A percentile compares a stretch with the other conserved stretches of the same genome.
Evolutionary conservation across 2,797 vertebrate species (phyloP).

Genomic region (Pseudopleuronectes americanus): DNA sequence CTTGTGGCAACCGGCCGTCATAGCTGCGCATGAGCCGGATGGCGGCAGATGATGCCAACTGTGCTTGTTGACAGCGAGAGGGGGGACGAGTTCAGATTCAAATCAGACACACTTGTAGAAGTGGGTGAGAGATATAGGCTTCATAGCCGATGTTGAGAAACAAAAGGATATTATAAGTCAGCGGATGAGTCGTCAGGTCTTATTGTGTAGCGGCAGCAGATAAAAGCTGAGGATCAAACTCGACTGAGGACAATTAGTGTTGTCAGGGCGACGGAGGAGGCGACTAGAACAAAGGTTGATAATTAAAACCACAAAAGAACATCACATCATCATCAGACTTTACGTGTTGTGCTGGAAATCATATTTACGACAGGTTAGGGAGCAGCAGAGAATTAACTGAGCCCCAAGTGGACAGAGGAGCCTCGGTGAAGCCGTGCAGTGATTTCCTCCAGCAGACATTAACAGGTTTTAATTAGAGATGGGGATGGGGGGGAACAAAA

Average conservation of each 20-base stretch:
- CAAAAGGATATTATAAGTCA: conserved; percentile 37
- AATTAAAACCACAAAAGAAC: conserved; percentile 6
- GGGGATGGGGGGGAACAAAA: not conserved
- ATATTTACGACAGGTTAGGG: not conserved
- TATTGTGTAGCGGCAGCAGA: not conserved
- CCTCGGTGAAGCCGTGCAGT: not conserved
- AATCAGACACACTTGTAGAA: conserved; percentile 59
- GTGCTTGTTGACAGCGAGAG: conserved; percentile 71
- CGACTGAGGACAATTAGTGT: conserved; percentile 1
- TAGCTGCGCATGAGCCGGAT: conserved; percentile 61
- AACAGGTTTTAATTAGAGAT: conserved; percentile 9
- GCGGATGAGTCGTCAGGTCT: not conserved
- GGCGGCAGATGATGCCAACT: conserved; percentile 59
- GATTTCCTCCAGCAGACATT: not conserved
- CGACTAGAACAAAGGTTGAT: conserved; percentile 22
- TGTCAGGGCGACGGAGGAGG: not conserved
- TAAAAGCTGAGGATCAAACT: not conserved
- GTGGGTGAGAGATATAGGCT: conserved; percentile 60
- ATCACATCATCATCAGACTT: conserved; percentile 17
- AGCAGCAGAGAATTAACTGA: not conserved
- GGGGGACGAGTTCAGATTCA: conserved; percentile 65
- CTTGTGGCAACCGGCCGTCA: conserved; percentile 66
- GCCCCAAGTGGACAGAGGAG: too few relatives aligned
- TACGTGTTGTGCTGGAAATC: conserved; percentile 1
- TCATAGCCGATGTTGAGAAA: conserved; percentile 46